Evolutionary conservation across 2,888 invertebrate species (phyloP), one percentile per base, ranked within the genome.

Genomic region (Lissocephala sabroskyi): DNA sequence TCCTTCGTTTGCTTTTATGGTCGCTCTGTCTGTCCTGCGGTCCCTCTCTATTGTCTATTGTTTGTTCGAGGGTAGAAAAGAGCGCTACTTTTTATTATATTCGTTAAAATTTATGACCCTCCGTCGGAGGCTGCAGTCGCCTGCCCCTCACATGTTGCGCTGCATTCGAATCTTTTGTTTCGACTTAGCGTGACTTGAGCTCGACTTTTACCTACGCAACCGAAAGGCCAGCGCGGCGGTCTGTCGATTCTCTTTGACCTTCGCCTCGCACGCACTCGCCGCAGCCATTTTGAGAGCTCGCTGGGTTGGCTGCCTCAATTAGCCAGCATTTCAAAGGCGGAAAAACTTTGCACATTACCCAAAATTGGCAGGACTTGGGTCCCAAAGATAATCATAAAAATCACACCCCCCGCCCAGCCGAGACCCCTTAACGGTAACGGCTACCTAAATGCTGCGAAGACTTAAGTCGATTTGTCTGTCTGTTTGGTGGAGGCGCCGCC

Each of bases 21-120:
- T 40, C 45, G 18, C 41, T 18, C 36, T 19, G 16, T 41, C 32
- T 26, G 53, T 41, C 30, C 23, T 28, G 7, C 7, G 23, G 39
- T 32, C 33, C 51, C 45, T 56, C 50, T 56, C 39, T 39, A 18
- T 44, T 44, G 51, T 48, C 56, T 58, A 52, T 57, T 45, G 58
- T 45, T 52, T 56, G 47, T 35, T 23, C 23, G 23, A 23, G 23
- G 4, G 4, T 5, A 23, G 23, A 23, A n/a, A n/a, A 5, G 23
- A 23, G 23, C 23, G 4, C 23, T 68, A 74, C 68, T 67, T 76
- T 76, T 76, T 76, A 76, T 76, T 65, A 62, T 65, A 59, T 67
- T 49, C 56, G 61, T 65, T 41, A 67, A 76, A n/a, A 76, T 68
- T 68, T 68, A 68, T 68, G 67, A 68, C 66, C 76, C 58, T 56